Percentiles rank a stretch among this genome's conserved stretches.
These are phyloP conservation scores for Dipus sagitta DNA, from an alignment of 2,797 vertebrate species.

Conservation along the genomic window DNA sequence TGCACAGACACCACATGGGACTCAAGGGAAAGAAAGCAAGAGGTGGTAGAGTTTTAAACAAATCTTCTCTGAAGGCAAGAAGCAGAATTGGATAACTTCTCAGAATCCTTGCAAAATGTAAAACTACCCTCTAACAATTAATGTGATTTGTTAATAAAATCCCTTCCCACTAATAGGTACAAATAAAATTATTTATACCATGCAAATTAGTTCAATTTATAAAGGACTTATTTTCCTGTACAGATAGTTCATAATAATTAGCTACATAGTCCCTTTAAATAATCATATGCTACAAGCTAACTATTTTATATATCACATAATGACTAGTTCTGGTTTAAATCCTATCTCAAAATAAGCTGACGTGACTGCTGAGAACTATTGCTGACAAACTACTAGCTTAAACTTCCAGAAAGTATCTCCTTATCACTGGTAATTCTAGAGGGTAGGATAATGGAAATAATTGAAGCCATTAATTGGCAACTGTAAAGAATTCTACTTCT, in stretches of 20 bases:
- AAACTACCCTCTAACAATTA: slow-evolving; percentile 22
- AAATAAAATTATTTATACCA: slow-evolving; percentile 47
- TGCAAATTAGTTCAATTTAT: slow-evolving; percentile 59
- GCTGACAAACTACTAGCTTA: not conserved
- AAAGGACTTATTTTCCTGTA: slow-evolving; percentile 62
- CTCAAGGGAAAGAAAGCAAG: slow-evolving; percentile 20
- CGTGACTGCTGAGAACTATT: slow-evolving; percentile 6
- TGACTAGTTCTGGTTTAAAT: slow-evolving; percentile 57
- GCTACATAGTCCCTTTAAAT: slow-evolving; percentile 63
- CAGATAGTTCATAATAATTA: slow-evolving; percentile 47
- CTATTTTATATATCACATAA: slow-evolving; percentile 12
- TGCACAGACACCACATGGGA: not conserved
- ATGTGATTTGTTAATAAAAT: slow-evolving; percentile 22
- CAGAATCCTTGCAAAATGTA: slow-evolving; percentile 20
- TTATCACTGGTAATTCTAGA: not conserved
- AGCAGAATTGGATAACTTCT: not conserved
- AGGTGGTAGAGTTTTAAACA: not conserved
- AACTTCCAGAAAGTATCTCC: not conserved
- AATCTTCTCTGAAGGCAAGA: slow-evolving; percentile 55
- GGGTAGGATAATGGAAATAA: slow-evolving; percentile 8
- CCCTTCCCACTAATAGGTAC: not conserved
- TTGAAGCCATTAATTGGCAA: slow-evolving; percentile 22
- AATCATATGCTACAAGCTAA: slow-evolving; percentile 32
- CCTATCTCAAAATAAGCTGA: slow-evolving; percentile 55
- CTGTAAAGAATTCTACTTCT: slow-evolving; percentile 2